These are phyloP conservation scores for Epizoanthus rinbou DNA, from an alignment of 92 coral and sea anemone genomes.

Conservation along the genomic window DNA sequence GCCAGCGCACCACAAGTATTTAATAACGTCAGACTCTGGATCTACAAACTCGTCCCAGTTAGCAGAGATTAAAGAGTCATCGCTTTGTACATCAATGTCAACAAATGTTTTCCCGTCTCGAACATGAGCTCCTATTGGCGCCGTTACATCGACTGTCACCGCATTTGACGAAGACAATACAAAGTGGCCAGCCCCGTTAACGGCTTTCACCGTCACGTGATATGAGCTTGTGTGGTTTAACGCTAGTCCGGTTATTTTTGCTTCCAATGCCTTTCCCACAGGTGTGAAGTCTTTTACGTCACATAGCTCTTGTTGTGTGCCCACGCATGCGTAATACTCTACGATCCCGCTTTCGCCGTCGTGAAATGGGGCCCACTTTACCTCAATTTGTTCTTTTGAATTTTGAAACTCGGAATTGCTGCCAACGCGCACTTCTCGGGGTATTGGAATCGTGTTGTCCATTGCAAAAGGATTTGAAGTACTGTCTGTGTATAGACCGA, in stretches of 20 bases:
- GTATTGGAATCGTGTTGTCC: slow-evolving; percentile 61
- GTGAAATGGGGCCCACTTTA: slow-evolving; percentile 74
- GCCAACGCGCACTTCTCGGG: slow-evolving; percentile 73
- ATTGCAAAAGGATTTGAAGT: slow-evolving; percentile 47
- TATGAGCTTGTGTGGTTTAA: slow-evolving; percentile 63
- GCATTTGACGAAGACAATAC: slow-evolving; percentile 65
- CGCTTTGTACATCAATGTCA: slow-evolving; percentile 69
- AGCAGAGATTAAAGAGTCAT: slow-evolving; percentile 62
- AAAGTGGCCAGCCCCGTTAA: slow-evolving; percentile 72
- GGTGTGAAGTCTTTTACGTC: slow-evolving; percentile 60
- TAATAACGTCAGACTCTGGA: slow-evolving; percentile 70
- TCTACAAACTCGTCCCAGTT: slow-evolving; percentile 90
- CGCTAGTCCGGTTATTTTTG: slow-evolving; percentile 58
- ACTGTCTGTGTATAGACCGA: slow-evolving; percentile 53
- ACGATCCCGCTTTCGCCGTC: slow-evolving; percentile 67
- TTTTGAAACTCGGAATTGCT: slow-evolving; percentile 59
- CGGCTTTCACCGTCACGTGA: slow-evolving; percentile 69
- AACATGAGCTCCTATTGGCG: slow-evolving; percentile 64
- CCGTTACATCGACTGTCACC: slow-evolving; percentile 69
- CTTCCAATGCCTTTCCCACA: slow-evolving; percentile 45
- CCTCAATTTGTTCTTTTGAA: slow-evolving; percentile 61
- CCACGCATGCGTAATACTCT: slow-evolving; percentile 74
- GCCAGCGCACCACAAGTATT: slow-evolving; percentile 83
- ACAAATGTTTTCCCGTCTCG: slow-evolving; percentile 65
- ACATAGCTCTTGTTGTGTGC: slow-evolving; percentile 62